Evolutionary conservation across 2,888 invertebrate species (phyloP).

Genomic region (Automeris io): DNA sequence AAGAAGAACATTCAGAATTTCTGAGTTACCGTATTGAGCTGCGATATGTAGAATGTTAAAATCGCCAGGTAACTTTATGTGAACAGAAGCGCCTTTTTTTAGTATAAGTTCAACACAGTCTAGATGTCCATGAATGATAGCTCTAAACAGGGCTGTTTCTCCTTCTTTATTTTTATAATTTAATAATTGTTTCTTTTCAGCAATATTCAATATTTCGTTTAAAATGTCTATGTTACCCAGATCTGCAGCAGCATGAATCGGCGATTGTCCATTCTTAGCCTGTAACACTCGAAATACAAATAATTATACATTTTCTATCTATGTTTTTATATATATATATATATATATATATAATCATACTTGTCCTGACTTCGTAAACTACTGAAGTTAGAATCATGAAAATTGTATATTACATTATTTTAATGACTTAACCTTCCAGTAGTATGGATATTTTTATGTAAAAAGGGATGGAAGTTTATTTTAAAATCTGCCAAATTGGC

Average conservation of each 20-base stretch:
- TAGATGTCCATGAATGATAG: constrained; percentile 24
- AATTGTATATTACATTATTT: too few species aligned
- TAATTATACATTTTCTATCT: too few species aligned
- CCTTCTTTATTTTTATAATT: neutral
- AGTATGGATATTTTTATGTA: too few species aligned
- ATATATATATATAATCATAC: too few species aligned
- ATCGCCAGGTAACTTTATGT: neutral
- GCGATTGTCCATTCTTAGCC: constrained; percentile 39
- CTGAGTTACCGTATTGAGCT: constrained; percentile 43
- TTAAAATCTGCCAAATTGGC: too few species aligned
- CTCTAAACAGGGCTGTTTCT: constrained; percentile 22
- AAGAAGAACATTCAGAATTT: constrained; percentile 1
- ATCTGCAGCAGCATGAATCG: constrained; percentile 46
- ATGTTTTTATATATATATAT: too few species aligned
- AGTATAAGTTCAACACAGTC: constrained; percentile 30
- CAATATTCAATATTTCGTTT: neutral
- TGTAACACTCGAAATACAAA: too few species aligned
- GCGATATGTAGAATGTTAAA: constrained; percentile 58
- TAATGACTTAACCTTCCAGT: too few species aligned
- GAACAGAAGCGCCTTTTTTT: constrained; percentile 25
- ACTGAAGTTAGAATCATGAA: too few species aligned
- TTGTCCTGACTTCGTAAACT: too few species aligned
- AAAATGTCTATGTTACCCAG: constrained; percentile 19
- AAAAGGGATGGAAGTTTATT: too few species aligned
- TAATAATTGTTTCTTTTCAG: neutral